phyloP scores from a whole-genome alignment of 2,113 vertebrate species.

The Bos taurus region ARS-UCD2.0 NC_037340.1:2507501-2508000 shows the following conservation, averaged over 20 bases:
- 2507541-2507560: neutral
- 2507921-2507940: neutral
- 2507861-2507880: neutral
- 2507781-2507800: neutral
- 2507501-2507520: neutral
- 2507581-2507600: neutral
- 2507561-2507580: neutral
- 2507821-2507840: neutral
- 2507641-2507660: neutral
- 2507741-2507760: neutral
- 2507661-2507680: neutral
- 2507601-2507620: neutral
- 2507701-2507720: neutral
- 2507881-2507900: neutral
- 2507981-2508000: neutral
- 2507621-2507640: neutral
- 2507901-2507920: neutral
- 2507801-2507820: neutral
- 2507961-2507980: neutral
- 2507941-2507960: neutral
- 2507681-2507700: neutral
- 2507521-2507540: neutral
- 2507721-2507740: neutral
- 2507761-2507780: neutral
- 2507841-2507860: neutral